Base-by-base conservation (phyloP, 2,888 invertebrate genomes). In the Alloscopus bannaensis region DNA sequence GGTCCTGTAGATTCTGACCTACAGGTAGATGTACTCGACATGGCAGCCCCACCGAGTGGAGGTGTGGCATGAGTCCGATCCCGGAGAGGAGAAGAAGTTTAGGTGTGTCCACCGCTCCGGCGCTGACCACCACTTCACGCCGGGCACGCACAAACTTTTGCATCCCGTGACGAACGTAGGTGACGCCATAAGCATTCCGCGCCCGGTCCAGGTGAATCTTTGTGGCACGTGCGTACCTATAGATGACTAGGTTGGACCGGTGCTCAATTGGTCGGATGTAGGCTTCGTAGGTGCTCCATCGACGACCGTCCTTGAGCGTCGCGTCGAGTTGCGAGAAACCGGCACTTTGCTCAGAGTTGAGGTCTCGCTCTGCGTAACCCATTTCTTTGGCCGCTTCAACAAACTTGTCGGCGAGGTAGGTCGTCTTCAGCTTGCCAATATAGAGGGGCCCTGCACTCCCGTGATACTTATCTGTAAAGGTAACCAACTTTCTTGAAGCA, bases 111-210 rank as follows among this genome's bases (percentile, higher is more conserved):
- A 84, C 72, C 0, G 84, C 81, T 16, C 83, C 83, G 13, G 82
- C 81, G 31, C 81, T 80, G 11, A 85, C 36, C 22, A 85, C 76
- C 28, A 85, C 76, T 81, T 85, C 85, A 29, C 80, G 75, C n/a
- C 42, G 45, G 4, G 83, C 83, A 26, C 76, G 47, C 0, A 79
- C 84, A 76, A 81, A 83, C 55, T 82, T 78, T 42, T 68, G 47
- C 50, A 66, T 76, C 13, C 83, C 84, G 55, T 84, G 83, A 6
- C 82, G 69, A 1, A 75, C 62, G 60, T 83, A 86, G 3, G 84
- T 82, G 13, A 86, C 81, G n/a, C 85, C 85, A 60, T 80, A 82
- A 1, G 85, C 84, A 42, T 71, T 81, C n/a, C n/a, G n/a, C 66
- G 81, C 75, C 45, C 75, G 64, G 45, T 84, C 82, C 64, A 83